A percentile compares a stretch with the other conserved stretches of the same genome.
Conservation (phyloP, 2,113 vertebrate genomes). For the Catharus minimus region DNA sequence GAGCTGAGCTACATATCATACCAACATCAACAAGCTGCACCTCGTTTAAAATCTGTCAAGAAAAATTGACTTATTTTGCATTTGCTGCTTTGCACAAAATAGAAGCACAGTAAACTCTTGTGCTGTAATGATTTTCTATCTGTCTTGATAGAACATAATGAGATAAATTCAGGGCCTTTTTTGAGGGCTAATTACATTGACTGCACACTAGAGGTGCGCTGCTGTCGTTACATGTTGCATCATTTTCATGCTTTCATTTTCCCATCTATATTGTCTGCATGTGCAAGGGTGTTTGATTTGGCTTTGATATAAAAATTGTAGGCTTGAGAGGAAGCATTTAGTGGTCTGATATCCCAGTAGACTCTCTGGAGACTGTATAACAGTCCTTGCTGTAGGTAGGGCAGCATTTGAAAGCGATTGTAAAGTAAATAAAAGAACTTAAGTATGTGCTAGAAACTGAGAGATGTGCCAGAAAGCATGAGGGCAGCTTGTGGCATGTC, state of each 20-base stretch:
- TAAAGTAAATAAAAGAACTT: not conserved
- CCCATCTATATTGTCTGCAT: not conserved
- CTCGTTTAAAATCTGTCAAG: slow-evolving; percentile 11
- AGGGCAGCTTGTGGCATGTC: not conserved
- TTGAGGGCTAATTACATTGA: slow-evolving; percentile 52
- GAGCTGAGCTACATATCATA: not conserved
- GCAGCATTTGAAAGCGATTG: not conserved
- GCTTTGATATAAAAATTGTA: slow-evolving; percentile 2
- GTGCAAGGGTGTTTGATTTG: not conserved
- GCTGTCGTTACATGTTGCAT: not conserved
- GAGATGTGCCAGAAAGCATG: not conserved
- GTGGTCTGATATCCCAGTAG: not conserved
- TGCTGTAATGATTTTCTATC: slow-evolving; percentile 62
- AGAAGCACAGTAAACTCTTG: slow-evolving; percentile 1
- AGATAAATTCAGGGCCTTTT: slow-evolving; percentile 44
- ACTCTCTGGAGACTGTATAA: not conserved
- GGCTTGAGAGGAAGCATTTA: not conserved
- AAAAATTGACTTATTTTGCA: slow-evolving; percentile 27
- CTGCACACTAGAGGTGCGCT: not conserved
- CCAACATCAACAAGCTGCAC: not conserved
- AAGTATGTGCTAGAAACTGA: not conserved
- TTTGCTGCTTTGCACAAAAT: slow-evolving; percentile 26
- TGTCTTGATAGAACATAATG: slow-evolving; percentile 52
- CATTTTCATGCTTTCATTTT: slow-evolving; percentile 10
- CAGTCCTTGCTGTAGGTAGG: not conserved